Evolutionary conservation across 2,797 vertebrate genomes (phyloP).

Genomic region (Atherinosoma microstoma): DNA sequence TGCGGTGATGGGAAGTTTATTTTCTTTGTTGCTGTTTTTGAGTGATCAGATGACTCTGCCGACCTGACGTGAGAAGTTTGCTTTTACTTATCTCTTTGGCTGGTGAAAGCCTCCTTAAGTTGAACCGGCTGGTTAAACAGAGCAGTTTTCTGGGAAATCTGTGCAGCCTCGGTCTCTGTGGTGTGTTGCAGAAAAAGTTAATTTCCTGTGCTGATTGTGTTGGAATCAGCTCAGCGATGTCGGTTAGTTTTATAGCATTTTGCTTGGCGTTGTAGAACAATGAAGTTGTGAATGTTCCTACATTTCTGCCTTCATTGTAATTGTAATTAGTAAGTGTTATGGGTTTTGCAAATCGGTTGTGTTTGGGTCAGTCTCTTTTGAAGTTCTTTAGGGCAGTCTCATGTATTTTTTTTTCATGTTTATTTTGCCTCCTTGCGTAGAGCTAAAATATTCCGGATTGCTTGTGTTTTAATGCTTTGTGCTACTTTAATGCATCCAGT

Average conservation of each 20-base stretch:
- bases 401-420: neutral
- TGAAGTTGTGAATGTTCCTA: constrained; percentile 43
- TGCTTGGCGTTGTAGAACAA: constrained; percentile 30
- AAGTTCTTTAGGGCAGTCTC: neutral
- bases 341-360: neutral
- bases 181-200: constrained; percentile 29
- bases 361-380: neutral
- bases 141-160: constrained; percentile 10
- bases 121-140: neutral
- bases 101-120: neutral
- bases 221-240: constrained; percentile 38
- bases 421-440: too few relatives aligned
- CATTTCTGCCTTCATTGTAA: constrained; percentile 38
- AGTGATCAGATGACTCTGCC: neutral
- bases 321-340: neutral
- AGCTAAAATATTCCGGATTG: constrained; percentile 9
- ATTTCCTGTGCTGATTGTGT: constrained; percentile 50
- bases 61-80: neutral
- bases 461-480: constrained; percentile 27
- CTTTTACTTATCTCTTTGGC: neutral
- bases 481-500: constrained; percentile 41
- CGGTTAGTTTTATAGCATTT: constrained; percentile 34
- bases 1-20: constrained; percentile 1
- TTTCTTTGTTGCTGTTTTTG: constrained; percentile 2
- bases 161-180: neutral